phyloP scores from a whole-genome alignment of 2,113 vertebrate genomes.

The Pseudorasbora parva region DNA sequence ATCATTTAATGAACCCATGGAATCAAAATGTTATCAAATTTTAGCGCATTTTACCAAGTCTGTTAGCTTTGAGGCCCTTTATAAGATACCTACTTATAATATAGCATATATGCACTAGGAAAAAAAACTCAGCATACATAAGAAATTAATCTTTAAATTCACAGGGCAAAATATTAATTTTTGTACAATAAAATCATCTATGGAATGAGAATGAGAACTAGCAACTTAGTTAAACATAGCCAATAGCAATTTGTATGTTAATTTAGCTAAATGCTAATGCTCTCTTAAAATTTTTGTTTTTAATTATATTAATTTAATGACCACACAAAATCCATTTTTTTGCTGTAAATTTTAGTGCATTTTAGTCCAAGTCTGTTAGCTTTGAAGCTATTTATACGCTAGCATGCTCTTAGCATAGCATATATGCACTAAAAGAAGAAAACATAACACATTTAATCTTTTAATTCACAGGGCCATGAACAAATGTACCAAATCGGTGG shows the following conservation, averaged over 20 bases:
- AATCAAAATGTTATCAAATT: too few relatives aligned
- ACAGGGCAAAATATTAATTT: too few relatives aligned
- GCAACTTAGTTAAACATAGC: background rate
- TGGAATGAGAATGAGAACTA: background rate
- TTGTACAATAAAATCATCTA: background rate
- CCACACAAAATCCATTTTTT: background rate
- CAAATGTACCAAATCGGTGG: too few relatives aligned
- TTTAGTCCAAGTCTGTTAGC: background rate
- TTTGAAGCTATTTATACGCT: background rate
- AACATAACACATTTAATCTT: background rate
- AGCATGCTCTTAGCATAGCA: background rate
- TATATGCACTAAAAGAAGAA: background rate
- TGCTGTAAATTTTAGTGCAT: background rate
- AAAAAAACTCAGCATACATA: too few relatives aligned
- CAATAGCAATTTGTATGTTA: background rate
- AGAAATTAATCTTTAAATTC: too few relatives aligned
- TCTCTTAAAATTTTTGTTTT: background rate
- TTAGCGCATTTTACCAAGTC: background rate
- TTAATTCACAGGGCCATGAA: background rate
- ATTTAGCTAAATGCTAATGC: background rate
- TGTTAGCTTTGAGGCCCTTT: background rate
- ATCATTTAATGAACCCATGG: background rate
- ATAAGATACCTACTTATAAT: background rate
- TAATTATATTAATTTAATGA: background rate
- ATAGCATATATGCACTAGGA: background rate